Evolutionary conservation across 2,113 vertebrate genomes (phyloP).

Genomic region (Paradoxurus hermaphroditus): DNA sequence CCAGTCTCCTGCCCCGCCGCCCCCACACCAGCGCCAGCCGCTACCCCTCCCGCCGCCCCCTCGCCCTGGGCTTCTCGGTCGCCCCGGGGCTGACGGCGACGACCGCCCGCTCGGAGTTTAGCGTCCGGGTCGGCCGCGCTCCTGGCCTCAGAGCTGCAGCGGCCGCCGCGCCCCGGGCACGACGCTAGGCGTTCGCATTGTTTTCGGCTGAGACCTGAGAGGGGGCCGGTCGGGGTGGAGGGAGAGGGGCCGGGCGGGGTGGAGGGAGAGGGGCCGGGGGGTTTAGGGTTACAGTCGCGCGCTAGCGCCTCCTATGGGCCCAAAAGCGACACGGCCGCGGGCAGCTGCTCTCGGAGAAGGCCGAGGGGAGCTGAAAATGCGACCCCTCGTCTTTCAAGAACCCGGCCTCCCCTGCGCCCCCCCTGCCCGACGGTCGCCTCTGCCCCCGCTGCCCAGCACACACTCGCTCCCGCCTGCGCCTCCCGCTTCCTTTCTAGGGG

Average conservation of each 20-base stretch:
- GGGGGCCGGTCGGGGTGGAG: constrained; percentile 39
- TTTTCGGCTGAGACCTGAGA: constrained; percentile 60
- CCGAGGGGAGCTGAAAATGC: background rate
- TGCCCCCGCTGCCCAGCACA: background rate
- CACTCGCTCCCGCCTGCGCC: too few species aligned
- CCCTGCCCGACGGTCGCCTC: background rate
- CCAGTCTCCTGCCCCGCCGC: background rate
- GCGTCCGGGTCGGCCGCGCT: background rate
- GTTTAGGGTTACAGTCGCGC: constrained; percentile 73
- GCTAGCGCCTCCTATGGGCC: constrained; percentile 72
- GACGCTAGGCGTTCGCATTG: constrained; percentile 56
- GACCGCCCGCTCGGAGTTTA: background rate
- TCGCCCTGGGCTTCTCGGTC: background rate
- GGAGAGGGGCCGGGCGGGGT: constrained; percentile 23
- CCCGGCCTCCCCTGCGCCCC: background rate
- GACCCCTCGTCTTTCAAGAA: background rate
- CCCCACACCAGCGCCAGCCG: background rate
- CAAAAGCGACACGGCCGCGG: background rate
- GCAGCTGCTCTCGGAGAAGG: background rate
- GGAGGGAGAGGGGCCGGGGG: background rate
- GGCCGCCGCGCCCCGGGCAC: background rate
- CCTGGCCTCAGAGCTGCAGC: background rate
- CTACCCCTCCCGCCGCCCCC: background rate
- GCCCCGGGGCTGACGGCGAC: background rate
- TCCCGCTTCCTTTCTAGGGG: background rate